Evolutionary conservation across 2,113 vertebrate species (phyloP).

Genomic region (Dinomys branickii): DNA sequence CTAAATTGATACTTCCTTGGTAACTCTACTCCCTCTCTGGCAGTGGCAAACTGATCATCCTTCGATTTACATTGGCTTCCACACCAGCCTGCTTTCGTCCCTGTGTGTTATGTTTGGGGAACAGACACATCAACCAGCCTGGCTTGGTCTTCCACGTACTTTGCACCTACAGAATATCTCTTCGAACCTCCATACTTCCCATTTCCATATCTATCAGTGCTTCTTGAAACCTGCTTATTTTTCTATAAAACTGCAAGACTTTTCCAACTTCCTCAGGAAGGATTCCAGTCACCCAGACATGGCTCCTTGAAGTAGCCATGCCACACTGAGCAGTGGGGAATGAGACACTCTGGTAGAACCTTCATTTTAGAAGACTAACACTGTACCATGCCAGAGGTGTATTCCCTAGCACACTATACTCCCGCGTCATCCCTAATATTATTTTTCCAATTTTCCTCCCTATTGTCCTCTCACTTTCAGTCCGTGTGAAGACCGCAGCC

Average conservation of each 20-base stretch:
- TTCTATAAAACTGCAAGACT: not conserved
- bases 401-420: not conserved
- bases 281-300: not conserved
- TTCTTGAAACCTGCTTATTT: not conserved
- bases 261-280: conserved; percentile 8
- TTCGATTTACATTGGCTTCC: not conserved
- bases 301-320: not conserved
- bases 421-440: not conserved
- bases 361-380: not conserved
- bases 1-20: conserved; percentile 1
- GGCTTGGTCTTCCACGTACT: not conserved
- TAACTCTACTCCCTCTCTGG: not conserved
- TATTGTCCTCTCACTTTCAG: not conserved
- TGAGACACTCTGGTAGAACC: not conserved
- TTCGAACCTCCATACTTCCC: not conserved
- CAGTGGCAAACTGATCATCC: not conserved
- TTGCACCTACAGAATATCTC: not conserved
- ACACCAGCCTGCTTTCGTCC: not conserved
- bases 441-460: not conserved
- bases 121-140: not conserved
- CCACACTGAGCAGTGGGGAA: not conserved
- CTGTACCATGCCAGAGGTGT: not conserved
- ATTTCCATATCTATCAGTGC: not conserved
- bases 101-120: not conserved
- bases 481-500: not conserved